phyloP scores from a whole-genome alignment of 1,140 invertebrate genomes.

The Microvelia longipes region DNA sequence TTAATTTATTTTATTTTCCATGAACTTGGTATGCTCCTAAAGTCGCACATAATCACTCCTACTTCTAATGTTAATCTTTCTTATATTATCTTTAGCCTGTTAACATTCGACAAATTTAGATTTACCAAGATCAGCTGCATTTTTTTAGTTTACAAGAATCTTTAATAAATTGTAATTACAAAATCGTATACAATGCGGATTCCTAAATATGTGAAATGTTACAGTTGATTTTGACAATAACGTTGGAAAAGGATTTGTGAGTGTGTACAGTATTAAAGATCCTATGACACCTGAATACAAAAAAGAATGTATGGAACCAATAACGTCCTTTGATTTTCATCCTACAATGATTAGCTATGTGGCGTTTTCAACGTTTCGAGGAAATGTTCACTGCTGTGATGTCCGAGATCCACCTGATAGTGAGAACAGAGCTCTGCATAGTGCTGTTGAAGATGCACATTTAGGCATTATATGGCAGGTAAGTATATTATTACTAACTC shows the following conservation, averaged over 20 bases:
- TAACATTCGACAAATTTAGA: too few species aligned
- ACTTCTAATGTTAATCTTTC: too few species aligned
- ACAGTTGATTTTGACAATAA: conserved; percentile 1
- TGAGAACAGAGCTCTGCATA: not conserved
- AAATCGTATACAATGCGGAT: too few species aligned
- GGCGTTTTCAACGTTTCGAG: not conserved
- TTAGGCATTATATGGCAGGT: not conserved
- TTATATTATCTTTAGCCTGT: too few species aligned
- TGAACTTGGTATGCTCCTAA: too few species aligned
- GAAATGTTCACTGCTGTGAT: not conserved
- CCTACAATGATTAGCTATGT: not conserved
- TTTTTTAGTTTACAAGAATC: too few species aligned
- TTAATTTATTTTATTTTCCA: too few species aligned
- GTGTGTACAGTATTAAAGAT: conserved; percentile 2
- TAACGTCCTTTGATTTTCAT: not conserved
- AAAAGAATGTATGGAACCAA: not conserved
- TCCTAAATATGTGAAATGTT: too few species aligned
- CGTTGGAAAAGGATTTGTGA: not conserved
- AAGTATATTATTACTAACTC: too few species aligned
- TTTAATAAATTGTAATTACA: too few species aligned
- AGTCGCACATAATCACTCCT: too few species aligned
- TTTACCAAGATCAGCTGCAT: too few species aligned
- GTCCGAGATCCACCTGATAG: not conserved
- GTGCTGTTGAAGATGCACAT: not conserved
- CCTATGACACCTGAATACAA: not conserved